A percentile compares a stretch with the other conserved stretches of the same genome.
These are phyloP conservation scores for Pterophyllum scalare DNA, from an alignment of 2,113 vertebrate genomes.

Conservation along the genomic window DNA sequence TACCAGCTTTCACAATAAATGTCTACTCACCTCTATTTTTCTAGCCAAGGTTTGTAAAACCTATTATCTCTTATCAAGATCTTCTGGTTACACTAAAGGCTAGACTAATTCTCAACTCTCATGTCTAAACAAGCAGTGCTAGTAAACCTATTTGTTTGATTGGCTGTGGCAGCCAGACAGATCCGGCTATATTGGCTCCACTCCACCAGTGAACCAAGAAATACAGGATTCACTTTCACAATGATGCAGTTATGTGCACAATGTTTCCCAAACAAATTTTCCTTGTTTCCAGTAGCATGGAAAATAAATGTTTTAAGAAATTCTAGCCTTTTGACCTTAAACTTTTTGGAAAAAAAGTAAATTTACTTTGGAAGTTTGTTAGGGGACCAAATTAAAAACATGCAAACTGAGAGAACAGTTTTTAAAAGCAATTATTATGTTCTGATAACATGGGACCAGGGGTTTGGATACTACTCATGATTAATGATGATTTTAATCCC, in stretches of 20 bases:
- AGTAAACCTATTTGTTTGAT: neutral
- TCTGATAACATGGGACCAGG: no score
- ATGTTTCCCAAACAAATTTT: neutral
- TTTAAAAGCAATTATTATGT: no score
- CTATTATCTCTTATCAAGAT: slow-evolving; percentile 4
- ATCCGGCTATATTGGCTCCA: neutral
- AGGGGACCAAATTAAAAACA: no score
- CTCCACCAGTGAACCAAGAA: neutral
- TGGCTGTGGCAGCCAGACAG: neutral
- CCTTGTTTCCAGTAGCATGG: no score
- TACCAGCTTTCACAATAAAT: neutral
- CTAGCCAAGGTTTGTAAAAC: neutral
- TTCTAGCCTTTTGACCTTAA: neutral
- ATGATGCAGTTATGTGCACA: neutral
- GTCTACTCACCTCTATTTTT: neutral
- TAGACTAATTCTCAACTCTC: neutral
- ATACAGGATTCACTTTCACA: neutral
- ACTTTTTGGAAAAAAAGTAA: neutral
- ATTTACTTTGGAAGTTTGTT: neutral
- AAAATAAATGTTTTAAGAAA: neutral
- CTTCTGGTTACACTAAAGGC: neutral
- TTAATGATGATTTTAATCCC: neutral
- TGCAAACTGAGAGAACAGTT: no score
- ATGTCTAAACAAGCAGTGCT: slow-evolving; percentile 4
- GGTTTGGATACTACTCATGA: no score